These are phyloP conservation scores for Sparidentex hasta DNA, from an alignment of 2,797 vertebrate species.

Conservation along the genomic window DNA sequence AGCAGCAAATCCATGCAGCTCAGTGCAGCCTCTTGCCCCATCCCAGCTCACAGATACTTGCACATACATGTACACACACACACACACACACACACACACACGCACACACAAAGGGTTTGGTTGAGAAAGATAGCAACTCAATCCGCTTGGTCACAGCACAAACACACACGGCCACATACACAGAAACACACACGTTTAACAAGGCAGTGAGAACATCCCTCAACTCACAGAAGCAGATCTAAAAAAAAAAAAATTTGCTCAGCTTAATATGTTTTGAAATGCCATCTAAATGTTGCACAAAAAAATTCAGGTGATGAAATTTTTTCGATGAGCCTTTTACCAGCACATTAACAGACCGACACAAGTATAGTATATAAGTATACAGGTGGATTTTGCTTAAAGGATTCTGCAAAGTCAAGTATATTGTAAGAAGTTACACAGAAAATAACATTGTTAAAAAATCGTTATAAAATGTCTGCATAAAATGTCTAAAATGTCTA, in stretches of 20 bases:
- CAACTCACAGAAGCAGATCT: not conserved
- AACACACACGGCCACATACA: slow-evolving; percentile 2
- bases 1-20: slow-evolving; percentile 97
- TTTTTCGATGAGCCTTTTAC: not conserved
- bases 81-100: slow-evolving; percentile 13
- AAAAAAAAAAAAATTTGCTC: not conserved
- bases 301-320: not conserved
- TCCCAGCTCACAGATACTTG: slow-evolving; percentile 56
- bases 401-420: not conserved
- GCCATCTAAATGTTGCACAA: not conserved
- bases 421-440: not conserved
- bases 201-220: not conserved
- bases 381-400: not conserved
- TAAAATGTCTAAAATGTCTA: too few relatives aligned
- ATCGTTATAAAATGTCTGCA: too few relatives aligned
- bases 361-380: not conserved
- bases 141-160: slow-evolving; percentile 44
- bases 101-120: slow-evolving; percentile 37
- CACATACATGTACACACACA: slow-evolving; percentile 32
- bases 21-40: slow-evolving; percentile 82
- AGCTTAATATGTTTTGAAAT: not conserved
- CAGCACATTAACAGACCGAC: not conserved
- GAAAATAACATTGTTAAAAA: not conserved
- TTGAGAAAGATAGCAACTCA: slow-evolving; percentile 60
- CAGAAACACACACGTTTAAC: slow-evolving; percentile 3